These are phyloP conservation scores for Caenorhabditis wallacei DNA, from an alignment of 2,888 invertebrate species.

Conservation along the genomic window DNA sequence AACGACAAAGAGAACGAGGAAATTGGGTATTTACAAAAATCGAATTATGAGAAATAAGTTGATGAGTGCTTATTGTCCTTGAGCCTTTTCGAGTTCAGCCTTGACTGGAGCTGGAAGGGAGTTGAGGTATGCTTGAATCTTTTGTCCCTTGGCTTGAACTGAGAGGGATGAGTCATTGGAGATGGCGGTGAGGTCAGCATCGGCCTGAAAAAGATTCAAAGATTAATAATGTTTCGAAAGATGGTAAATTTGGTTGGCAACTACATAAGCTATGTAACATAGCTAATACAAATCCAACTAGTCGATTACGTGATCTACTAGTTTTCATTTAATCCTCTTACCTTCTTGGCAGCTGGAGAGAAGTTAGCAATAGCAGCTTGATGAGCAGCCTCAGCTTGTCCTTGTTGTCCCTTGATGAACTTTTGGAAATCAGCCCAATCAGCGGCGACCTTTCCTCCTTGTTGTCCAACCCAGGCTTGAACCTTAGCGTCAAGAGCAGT, in stretches of 20 bases:
- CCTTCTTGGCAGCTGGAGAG: constrained; percentile 77
- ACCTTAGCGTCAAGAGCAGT: constrained; percentile 77
- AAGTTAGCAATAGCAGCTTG: constrained; percentile 75
- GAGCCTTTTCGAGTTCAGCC: constrained; percentile 77
- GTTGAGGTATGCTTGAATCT: constrained; percentile 75
- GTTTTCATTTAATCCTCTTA: constrained; percentile 27
- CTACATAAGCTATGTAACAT: no score
- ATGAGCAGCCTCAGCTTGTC: constrained; percentile 78
- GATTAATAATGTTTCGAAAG: background rate
- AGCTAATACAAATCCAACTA: constrained; percentile 3
- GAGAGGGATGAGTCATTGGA: constrained; percentile 76
- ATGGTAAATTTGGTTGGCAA: no score
- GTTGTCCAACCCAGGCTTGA: constrained; percentile 70
- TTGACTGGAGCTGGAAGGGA: constrained; percentile 76
- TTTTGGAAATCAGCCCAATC: constrained; percentile 78
- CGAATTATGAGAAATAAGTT: constrained; percentile 6
- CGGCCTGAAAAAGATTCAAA: constrained; percentile 54
- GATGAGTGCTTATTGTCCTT: constrained; percentile 57
- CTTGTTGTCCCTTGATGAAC: constrained; percentile 72
- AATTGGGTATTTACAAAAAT: constrained; percentile 54
- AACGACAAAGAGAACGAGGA: constrained; percentile 34
- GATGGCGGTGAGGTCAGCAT: constrained; percentile 77
- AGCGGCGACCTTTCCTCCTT: constrained; percentile 63
- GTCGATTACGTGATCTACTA: background rate
- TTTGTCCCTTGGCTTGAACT: constrained; percentile 75